A percentile compares a stretch with the other conserved stretches of the same genome.
These are phyloP conservation scores for Teleogryllus oceanicus DNA, from an alignment of 2,888 invertebrate species.

Conservation along the genomic window DNA sequence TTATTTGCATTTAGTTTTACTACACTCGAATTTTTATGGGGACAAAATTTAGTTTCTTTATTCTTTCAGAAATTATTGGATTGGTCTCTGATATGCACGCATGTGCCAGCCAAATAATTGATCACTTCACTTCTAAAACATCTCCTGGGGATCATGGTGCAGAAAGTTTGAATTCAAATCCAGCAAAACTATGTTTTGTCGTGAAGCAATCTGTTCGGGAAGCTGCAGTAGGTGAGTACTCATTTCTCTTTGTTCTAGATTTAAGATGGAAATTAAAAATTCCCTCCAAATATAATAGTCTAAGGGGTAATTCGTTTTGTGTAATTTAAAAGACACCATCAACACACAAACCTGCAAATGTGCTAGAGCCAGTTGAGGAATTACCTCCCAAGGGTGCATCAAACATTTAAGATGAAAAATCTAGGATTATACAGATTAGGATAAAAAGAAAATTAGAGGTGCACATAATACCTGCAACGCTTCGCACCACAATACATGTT, in stretches of 20 bases:
- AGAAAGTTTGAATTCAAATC: constrained; percentile 52
- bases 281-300: neutral
- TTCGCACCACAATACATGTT: no score
- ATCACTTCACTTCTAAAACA: constrained; percentile 52
- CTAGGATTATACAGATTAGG: no score
- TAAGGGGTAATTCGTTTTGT: neutral
- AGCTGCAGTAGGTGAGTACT: constrained; percentile 55
- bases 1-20: no score
- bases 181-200: constrained; percentile 58
- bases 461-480: no score
- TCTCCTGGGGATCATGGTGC: constrained; percentile 43
- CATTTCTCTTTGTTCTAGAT: no score
- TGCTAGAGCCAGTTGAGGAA: no score
- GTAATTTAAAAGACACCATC: constrained; percentile 19
- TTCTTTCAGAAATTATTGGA: constrained; percentile 57
- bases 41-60: constrained; percentile 32
- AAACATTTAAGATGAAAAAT: no score
- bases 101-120: constrained; percentile 59
- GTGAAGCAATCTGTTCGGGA: constrained; percentile 62
- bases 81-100: constrained; percentile 62
- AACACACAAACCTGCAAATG: no score
- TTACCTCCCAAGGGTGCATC: no score
- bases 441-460: no score
- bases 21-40: neutral
- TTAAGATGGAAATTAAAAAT: neutral